phyloP scores from a whole-genome alignment of 2,888 invertebrate species.

The Prenolepis imparis region DNA sequence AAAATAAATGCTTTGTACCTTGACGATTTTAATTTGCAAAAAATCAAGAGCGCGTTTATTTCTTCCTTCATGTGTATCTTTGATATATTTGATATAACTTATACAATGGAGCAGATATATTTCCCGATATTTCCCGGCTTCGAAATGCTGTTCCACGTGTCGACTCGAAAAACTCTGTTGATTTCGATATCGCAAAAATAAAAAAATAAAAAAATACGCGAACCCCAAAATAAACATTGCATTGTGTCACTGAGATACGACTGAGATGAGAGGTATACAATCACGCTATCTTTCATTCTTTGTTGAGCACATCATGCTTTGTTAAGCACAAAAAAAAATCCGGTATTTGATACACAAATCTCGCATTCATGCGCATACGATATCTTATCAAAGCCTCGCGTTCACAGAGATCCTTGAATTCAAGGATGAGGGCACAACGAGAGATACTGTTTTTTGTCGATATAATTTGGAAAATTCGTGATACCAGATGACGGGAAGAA shows the following conservation, averaged over 20 bases:
- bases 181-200: background rate
- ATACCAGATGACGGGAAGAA: background rate
- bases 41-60: background rate
- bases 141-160: background rate
- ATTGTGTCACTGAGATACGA: background rate
- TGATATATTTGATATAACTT: background rate
- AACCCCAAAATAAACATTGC: background rate
- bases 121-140: too few species aligned
- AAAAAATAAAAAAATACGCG: background rate
- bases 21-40: background rate
- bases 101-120: background rate
- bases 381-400: background rate
- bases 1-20: constrained; percentile 19
- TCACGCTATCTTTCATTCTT: background rate
- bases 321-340: background rate
- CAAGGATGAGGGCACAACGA: background rate
- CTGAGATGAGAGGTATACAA: background rate
- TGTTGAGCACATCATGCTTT: background rate
- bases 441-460: background rate
- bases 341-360: background rate
- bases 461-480: constrained; percentile 34
- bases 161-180: background rate
- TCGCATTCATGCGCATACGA: background rate
- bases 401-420: background rate
- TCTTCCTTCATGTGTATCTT: background rate